Evolutionary conservation across 2,797 vertebrate genomes (phyloP).

Genomic region (Lateolabrax maculatus): DNA sequence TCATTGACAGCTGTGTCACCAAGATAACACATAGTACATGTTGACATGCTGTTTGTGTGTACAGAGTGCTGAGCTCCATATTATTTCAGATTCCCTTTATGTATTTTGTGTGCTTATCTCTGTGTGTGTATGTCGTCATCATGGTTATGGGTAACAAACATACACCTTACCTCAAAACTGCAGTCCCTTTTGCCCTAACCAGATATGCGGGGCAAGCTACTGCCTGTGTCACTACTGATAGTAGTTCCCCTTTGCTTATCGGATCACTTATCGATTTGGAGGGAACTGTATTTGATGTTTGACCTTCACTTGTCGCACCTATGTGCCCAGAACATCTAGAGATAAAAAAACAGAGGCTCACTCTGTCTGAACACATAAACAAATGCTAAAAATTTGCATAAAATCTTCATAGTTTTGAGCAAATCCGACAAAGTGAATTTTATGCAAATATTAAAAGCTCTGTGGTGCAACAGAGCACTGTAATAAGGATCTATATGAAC

Average conservation of each 20-base stretch:
- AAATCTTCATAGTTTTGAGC: not conserved
- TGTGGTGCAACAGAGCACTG: not conserved
- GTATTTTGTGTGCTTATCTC: slow-evolving; percentile 12
- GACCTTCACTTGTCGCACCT: slow-evolving; percentile 45
- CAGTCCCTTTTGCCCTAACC: slow-evolving; percentile 31
- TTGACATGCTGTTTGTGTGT: slow-evolving; percentile 47
- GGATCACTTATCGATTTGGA: slow-evolving; percentile 45
- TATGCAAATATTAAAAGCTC: slow-evolving; percentile 7
- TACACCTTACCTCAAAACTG: slow-evolving; percentile 3
- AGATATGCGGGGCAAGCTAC: slow-evolving; percentile 40
- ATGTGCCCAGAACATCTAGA: slow-evolving; percentile 4
- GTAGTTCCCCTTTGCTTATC: slow-evolving; percentile 44
- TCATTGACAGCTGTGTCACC: slow-evolving; percentile 61
- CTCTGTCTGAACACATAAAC: not conserved
- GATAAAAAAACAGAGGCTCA: slow-evolving; percentile 29
- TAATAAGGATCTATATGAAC: not conserved
- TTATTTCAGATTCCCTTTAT: slow-evolving; percentile 47
- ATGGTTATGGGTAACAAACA: slow-evolving; percentile 25
- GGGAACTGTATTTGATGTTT: slow-evolving; percentile 48
- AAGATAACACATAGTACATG: slow-evolving; percentile 64
- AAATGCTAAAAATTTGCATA: not conserved
- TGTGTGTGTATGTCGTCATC: not conserved
- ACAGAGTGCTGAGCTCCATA: slow-evolving; percentile 35
- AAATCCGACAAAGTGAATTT: slow-evolving; percentile 3
- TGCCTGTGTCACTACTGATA: slow-evolving; percentile 54